These are phyloP conservation scores for Atherinosoma microstoma DNA, from an alignment of 2,797 vertebrate genomes.

Conservation along the genomic window DNA sequence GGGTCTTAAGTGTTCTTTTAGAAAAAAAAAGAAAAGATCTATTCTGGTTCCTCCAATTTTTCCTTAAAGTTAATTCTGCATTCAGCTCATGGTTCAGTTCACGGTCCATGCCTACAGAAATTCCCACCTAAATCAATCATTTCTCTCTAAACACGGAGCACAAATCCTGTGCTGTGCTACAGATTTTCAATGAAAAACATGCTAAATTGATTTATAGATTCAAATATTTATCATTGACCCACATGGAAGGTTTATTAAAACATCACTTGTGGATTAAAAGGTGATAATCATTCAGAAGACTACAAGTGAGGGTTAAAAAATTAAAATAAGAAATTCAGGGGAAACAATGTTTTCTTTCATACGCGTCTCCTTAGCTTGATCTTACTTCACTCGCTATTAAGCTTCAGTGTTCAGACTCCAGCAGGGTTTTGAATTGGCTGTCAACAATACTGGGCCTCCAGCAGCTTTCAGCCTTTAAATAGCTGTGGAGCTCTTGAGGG, in stretches of 20 bases:
- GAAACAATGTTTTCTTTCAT: background rate
- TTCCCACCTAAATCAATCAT: background rate
- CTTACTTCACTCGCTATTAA: slow-evolving; percentile 6
- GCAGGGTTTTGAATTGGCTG: slow-evolving; percentile 49
- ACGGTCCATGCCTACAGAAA: background rate
- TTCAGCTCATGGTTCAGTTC: too few relatives aligned
- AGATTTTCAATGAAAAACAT: background rate
- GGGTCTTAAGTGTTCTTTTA: background rate
- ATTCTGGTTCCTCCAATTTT: background rate
- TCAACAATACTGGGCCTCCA: slow-evolving; percentile 26
- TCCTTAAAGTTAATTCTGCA: too few relatives aligned
- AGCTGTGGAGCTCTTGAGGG: background rate
- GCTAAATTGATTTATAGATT: background rate
- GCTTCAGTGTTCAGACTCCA: slow-evolving; percentile 41
- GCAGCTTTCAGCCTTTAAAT: slow-evolving; percentile 21
- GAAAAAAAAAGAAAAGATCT: background rate
- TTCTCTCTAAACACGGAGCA: background rate
- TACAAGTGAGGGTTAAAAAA: background rate
- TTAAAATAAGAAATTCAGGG: background rate
- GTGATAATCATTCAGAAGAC: background rate
- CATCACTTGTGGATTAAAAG: too few relatives aligned
- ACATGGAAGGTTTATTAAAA: background rate
- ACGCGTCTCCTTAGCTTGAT: background rate
- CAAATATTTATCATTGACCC: background rate
- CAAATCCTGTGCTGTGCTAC: background rate